Conservation (phyloP, 2,113 vertebrate species). For the Carollia perspicillata region DNA sequence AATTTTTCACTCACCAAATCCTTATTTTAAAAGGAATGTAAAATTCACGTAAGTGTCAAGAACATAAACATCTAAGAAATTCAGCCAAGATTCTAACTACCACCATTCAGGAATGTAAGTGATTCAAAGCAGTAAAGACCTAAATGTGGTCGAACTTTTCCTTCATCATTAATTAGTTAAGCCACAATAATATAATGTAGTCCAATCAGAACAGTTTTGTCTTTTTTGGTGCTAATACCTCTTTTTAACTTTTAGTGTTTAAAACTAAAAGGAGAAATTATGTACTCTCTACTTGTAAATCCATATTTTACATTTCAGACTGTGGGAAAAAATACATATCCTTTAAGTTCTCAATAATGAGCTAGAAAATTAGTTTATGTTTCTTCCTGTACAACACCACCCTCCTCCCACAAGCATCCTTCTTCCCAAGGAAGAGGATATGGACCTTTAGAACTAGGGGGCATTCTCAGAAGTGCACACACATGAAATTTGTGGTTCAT, state of each 20-base stretch:
- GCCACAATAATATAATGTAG: background rate
- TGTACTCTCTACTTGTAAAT: background rate
- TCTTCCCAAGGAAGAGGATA: background rate
- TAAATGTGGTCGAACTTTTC: background rate
- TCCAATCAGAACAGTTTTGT: background rate
- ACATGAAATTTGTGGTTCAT: background rate
- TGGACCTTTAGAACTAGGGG: background rate
- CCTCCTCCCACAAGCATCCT: background rate
- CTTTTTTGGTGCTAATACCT: background rate
- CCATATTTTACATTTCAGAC: background rate
- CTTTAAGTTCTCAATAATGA: constrained; percentile 29
- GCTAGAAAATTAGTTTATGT: background rate
- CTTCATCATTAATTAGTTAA: background rate
- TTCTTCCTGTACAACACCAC: background rate
- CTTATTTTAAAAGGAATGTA: constrained; percentile 79
- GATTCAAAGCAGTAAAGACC: background rate
- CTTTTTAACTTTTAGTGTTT: constrained; percentile 26
- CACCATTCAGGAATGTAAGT: background rate
- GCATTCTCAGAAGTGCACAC: background rate
- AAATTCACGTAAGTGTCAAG: constrained; percentile 43
- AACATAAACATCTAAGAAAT: constrained; percentile 33
- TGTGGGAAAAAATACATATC: background rate
- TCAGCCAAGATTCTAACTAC: constrained; percentile 23
- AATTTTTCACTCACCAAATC: constrained; percentile 97
- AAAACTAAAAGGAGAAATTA: constrained; percentile 17